Conservation (phyloP, 2,888 invertebrate genomes). For the Parapristionchus giblindavisi region DNA sequence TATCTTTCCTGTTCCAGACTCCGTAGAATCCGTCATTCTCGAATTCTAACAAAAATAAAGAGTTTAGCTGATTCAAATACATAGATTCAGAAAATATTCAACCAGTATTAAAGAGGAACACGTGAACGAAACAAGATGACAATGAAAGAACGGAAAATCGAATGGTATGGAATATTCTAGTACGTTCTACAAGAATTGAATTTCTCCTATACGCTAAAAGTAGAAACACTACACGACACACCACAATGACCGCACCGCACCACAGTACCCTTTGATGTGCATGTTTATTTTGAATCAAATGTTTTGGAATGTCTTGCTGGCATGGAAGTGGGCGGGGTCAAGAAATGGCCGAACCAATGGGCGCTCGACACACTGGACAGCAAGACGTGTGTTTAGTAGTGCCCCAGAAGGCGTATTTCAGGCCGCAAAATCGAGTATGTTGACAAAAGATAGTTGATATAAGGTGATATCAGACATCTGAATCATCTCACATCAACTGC, state of each 20-base stretch:
- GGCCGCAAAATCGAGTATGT: too few species aligned
- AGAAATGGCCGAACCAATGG: slow-evolving; percentile 1
- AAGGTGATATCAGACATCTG: too few species aligned
- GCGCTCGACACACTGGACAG: neutral
- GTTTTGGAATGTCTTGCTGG: neutral
- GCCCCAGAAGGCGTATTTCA: slow-evolving; percentile 15
- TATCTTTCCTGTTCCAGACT: slow-evolving; percentile 52
- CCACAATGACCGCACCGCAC: neutral
- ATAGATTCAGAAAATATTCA: neutral
- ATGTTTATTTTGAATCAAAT: neutral
- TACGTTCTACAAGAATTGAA: neutral
- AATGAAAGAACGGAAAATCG: neutral
- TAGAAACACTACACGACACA: neutral
- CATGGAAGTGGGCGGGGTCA: slow-evolving; percentile 24
- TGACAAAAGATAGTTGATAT: too few species aligned
- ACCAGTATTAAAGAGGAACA: slow-evolving; percentile 3
- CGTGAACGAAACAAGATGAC: neutral
- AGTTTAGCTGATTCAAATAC: neutral
- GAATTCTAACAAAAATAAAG: neutral
- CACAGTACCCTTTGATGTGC: slow-evolving; percentile 20
- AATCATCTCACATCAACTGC: too few species aligned
- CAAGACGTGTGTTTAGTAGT: slow-evolving; percentile 31
- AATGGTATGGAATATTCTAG: slow-evolving; percentile 6
- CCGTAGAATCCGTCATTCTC: slow-evolving; percentile 35
- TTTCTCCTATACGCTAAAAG: neutral